Evolutionary conservation across 1,140 invertebrate genomes (phyloP).

Genomic region (Trypoxylus dichotomus): DNA sequence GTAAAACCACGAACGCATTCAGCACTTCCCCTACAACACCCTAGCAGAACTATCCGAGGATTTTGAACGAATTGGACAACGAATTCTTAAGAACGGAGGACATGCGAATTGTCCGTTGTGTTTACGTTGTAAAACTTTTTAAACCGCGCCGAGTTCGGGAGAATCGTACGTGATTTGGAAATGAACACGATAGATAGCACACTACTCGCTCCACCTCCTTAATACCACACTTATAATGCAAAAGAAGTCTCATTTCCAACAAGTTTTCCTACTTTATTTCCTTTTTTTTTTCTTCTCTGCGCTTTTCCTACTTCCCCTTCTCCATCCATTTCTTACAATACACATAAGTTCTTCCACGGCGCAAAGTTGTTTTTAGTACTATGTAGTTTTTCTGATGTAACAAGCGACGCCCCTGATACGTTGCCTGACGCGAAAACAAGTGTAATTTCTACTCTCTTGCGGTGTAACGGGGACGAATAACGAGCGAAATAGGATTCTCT

Average conservation of each 20-base stretch:
- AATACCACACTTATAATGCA: conserved; percentile 30
- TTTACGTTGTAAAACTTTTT: conserved; percentile 42
- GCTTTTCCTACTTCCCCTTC: conserved; percentile 4
- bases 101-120: conserved; percentile 38
- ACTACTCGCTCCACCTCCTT: neutral
- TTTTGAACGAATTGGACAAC: conserved; percentile 38
- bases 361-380: conserved; percentile 19
- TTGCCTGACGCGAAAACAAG: conserved; percentile 17
- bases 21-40: conserved; percentile 31
- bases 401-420: conserved; percentile 5
- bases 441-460: conserved; percentile 23
- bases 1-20: conserved; percentile 14
- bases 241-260: conserved; percentile 30
- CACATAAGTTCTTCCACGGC: conserved; percentile 11
- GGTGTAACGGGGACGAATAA: conserved; percentile 11
- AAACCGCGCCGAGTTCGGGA: conserved; percentile 38
- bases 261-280: conserved; percentile 22
- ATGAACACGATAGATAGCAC: conserved; percentile 23
- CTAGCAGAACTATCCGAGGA: conserved; percentile 35
- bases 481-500: conserved; percentile 20
- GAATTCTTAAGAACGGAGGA: conserved; percentile 37
- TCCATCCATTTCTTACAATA: neutral
- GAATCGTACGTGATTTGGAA: conserved; percentile 33
- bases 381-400: neutral
- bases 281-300: neutral